A percentile compares a stretch with the other conserved stretches of the same genome.
These are phyloP conservation scores for Paramormyrops hopkinsi DNA, from an alignment of 2,797 vertebrate species.

Conservation along the genomic window DNA sequence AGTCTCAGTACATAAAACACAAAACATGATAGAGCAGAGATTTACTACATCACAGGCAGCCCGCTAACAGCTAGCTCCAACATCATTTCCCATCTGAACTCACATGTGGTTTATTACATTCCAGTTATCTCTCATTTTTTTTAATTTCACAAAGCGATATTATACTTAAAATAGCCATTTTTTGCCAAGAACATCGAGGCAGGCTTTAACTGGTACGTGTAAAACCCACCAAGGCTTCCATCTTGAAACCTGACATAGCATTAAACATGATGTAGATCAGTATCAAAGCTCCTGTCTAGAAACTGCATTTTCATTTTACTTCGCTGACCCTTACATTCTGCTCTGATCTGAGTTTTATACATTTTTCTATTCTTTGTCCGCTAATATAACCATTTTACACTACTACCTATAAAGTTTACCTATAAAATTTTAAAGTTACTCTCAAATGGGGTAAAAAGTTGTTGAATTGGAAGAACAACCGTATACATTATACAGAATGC, in stretches of 20 bases:
- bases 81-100: not conserved
- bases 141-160: not conserved
- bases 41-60: not conserved
- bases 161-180: not conserved
- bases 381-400: not conserved
- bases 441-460: not conserved
- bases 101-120: not conserved
- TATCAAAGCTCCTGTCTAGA: not conserved
- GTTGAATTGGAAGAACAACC: not conserved
- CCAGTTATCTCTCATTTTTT: not conserved
- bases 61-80: not conserved
- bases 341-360: not conserved
- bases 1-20: not conserved
- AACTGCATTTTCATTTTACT: not conserved
- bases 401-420: not conserved
- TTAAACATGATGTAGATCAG: not conserved
- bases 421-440: not conserved
- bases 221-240: not conserved
- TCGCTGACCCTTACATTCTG: no score
- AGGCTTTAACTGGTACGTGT: not conserved
- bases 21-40: not conserved
- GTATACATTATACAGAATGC: not conserved
- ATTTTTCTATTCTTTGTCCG: not conserved
- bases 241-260: slow-evolving; percentile 1
- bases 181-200: not conserved